Base-by-base conservation (phyloP, 2,113 vertebrate genomes). In the Muntiacus muntjak region DNA sequence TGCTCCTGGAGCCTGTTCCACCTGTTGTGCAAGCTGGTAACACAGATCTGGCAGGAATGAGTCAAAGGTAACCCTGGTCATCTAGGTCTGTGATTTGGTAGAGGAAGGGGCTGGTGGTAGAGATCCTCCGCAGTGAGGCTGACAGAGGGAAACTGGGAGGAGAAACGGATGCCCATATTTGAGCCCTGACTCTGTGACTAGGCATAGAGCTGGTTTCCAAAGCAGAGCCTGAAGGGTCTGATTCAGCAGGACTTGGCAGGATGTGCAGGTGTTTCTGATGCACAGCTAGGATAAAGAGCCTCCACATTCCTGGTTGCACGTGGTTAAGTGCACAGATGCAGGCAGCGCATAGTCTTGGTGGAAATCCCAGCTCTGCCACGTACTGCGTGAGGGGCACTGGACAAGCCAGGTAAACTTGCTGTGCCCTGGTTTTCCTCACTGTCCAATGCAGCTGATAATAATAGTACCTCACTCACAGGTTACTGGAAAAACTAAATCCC, bases 1-100 rank as follows among this genome's bases (percentile, higher is more conserved):
- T 30, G 52, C 96, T 67, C 47, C 62, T 11, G 15, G 26, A 92
- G 58, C 98, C 91, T 67, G 97, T 88, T 96, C 84, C 54, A 76
- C 98, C 81, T 81, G 96, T 58, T 43, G 1, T 8, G 45, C 97
- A 85, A 87, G 97, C 81, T 55, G 90, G n/a, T 96, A 95, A 96
- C 85, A 60, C 0, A 82, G 62, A 64, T 74, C 26, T 36, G 11
- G 81, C 92, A 82, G 94, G 89, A 94, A 71, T 36, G 58, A 28
- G 67, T 58, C 89, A 86, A 26, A 94, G 64, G 88, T 30, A 30
- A 79, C 16, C 21, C 26, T 45, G 19, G 40, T n/a, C 21, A 62
- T 50, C 54, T n/a, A 36, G 89, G 79, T 78, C 58, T 87, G 60
- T 3, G 33, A 50, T 47, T 86, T 76, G 86, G n/a, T 26, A 1